These are phyloP conservation scores for Liparis tanakae DNA, from an alignment of 2,797 vertebrate genomes.

Conservation along the genomic window DNA sequence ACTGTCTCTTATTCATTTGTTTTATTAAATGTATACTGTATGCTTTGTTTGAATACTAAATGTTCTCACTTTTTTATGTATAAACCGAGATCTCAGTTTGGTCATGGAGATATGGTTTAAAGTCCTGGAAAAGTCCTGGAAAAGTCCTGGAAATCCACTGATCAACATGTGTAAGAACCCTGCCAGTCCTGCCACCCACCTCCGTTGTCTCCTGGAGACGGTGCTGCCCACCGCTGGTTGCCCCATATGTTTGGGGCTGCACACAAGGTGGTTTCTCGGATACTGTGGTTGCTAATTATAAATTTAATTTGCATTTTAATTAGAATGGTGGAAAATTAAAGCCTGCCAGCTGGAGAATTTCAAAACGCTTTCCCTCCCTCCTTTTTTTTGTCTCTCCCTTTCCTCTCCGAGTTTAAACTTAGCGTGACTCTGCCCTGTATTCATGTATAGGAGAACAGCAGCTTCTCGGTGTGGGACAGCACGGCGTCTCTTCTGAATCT, in stretches of 20 bases:
- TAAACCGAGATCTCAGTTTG: too few relatives aligned
- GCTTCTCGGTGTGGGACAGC: slow-evolving; percentile 66
- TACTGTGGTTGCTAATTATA: slow-evolving; percentile 99
- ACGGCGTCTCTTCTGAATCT: slow-evolving; percentile 61
- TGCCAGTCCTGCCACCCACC: slow-evolving; percentile 68
- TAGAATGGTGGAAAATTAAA: slow-evolving; percentile 99
- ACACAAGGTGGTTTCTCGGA: slow-evolving; percentile 98
- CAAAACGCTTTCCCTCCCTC: slow-evolving; percentile 89
- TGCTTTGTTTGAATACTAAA: too few relatives aligned
- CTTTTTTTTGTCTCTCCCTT: slow-evolving; percentile 65
- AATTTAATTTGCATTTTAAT: slow-evolving; percentile 99
- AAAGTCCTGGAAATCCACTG: too few relatives aligned
- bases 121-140: too few relatives aligned
- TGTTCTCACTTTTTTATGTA: too few relatives aligned
- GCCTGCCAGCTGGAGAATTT: slow-evolving; percentile 99
- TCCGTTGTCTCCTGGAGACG: slow-evolving; percentile 81
- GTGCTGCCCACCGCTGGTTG: slow-evolving; percentile 90
- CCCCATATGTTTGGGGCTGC: slow-evolving; percentile 97
- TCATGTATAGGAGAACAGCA: slow-evolving; percentile 68
- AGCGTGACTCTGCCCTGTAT: slow-evolving; percentile 75
- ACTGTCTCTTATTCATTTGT: too few relatives aligned
- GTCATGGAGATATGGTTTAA: too few relatives aligned
- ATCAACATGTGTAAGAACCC: too few relatives aligned
- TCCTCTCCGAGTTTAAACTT: slow-evolving; percentile 71
- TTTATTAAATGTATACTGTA: too few relatives aligned